These are phyloP conservation scores for Psephotus haematonotus DNA, from an alignment of 2,113 vertebrate species.

Conservation along the genomic window DNA sequence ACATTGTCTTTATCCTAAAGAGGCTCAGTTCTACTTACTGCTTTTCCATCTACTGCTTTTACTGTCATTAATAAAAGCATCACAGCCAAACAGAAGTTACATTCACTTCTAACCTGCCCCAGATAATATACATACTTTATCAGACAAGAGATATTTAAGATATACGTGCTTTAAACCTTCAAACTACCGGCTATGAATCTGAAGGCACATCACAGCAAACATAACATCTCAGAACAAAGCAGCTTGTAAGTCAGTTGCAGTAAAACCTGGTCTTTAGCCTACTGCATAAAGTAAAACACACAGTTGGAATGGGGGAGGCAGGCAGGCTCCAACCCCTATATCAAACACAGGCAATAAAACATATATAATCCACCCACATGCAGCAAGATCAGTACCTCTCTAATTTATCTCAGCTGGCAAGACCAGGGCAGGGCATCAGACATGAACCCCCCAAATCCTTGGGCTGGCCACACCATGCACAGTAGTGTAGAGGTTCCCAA, in stretches of 20 bases:
- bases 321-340: neutral
- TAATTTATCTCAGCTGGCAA: neutral
- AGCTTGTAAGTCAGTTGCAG: neutral
- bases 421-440: neutral
- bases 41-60: slow-evolving; percentile 20
- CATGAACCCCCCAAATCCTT: rapidly evolving
- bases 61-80: slow-evolving; percentile 20
- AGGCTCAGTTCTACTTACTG: neutral
- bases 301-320: neutral
- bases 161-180: neutral
- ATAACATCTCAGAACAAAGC: neutral
- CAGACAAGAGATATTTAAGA: slow-evolving; percentile 22
- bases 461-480: neutral
- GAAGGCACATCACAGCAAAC: slow-evolving; percentile 11
- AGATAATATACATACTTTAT: neutral
- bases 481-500: rapidly evolving
- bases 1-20: neutral
- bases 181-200: neutral
- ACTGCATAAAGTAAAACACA: neutral
- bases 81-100: neutral
- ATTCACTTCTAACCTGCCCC: slow-evolving; percentile 14
- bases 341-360: neutral
- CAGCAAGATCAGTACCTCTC: neutral
- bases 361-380: neutral
- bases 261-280: slow-evolving; percentile 25